phyloP scores from a whole-genome alignment of 1,140 invertebrate species.

The Tetramorium simillimum region DNA sequence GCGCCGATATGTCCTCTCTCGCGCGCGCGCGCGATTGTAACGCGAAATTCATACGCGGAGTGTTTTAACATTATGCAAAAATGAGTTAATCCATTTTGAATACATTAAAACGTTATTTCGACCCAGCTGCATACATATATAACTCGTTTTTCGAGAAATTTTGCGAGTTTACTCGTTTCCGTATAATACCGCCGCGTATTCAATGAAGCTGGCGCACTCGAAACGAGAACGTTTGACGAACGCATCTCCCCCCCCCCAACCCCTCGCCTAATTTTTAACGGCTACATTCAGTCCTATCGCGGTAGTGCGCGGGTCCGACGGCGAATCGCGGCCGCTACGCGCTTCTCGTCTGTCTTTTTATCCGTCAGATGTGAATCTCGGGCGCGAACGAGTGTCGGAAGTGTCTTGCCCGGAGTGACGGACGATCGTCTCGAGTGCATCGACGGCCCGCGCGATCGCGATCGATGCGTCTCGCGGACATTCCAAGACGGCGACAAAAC shows the following conservation, averaged over 20 bases:
- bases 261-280: not conserved
- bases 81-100: conserved; percentile 20
- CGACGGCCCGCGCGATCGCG: not conserved
- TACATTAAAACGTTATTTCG: conserved; percentile 22
- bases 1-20: not conserved
- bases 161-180: conserved; percentile 18
- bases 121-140: conserved; percentile 8
- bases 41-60: conserved; percentile 13
- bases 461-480: not conserved
- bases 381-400: not conserved
- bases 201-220: not conserved
- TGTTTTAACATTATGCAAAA: conserved; percentile 34
- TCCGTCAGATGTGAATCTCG: not conserved
- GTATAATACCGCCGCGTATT: not conserved
- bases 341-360: not conserved
- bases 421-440: not conserved
- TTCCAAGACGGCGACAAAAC: not conserved
- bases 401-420: not conserved
- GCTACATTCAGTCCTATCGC: not conserved
- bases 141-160: conserved; percentile 29
- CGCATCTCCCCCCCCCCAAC: not conserved
- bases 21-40: not conserved
- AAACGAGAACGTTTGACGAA: not conserved
- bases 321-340: not conserved
- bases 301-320: not conserved